Base-by-base conservation (phyloP, 2,888 invertebrate genomes). In the Nasonia oneida region DNA sequence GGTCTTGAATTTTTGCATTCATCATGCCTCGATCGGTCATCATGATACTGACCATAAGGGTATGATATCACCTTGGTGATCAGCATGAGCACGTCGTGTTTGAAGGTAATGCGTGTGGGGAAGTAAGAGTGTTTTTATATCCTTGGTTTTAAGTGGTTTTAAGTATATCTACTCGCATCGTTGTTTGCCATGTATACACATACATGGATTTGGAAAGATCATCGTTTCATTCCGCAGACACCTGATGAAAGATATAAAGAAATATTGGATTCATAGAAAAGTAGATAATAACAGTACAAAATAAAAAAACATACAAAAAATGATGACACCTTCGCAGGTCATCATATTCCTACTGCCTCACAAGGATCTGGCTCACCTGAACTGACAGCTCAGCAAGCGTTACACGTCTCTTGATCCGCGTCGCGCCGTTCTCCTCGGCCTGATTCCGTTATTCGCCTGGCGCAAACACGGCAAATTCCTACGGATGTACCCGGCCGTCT, bases 1-100 rank as follows among this genome's bases (percentile, higher is more conserved):
- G n/a, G 71, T 75, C 2, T 8, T 47, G 3, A 23, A 23, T 23
- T 23, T 23, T 23, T 23, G 23, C 23, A 23, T 23, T 23, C 23
- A 23, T 23, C 23, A 23, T 23, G 23, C 23, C 23, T 23, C 23
- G 23, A 23, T 23, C 23, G 23, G 0, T 23, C n/a, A 83, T 83
- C 14, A 83, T 70, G 50, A 23, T 78, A 3, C 15, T 83, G 14
- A 71, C 71, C 4, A 23, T 23, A 87, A 76, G 76, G 81, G 83
- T 23, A 70, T 88, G 50, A 23, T 23, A 23, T 23, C 23, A 83
- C 87, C 42, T 67, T 80, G n/a, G 14, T 39, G 15, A 77, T 86
- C n/a, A 85, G 87, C 15, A 85, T 14, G 42, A 15, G 76, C 3
- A 79, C 88, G 29, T 64, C 29, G 14, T 81, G 83, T 80, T 15